Conservation (phyloP, 2,113 vertebrate species). For the Stigmatopora nigra region DNA sequence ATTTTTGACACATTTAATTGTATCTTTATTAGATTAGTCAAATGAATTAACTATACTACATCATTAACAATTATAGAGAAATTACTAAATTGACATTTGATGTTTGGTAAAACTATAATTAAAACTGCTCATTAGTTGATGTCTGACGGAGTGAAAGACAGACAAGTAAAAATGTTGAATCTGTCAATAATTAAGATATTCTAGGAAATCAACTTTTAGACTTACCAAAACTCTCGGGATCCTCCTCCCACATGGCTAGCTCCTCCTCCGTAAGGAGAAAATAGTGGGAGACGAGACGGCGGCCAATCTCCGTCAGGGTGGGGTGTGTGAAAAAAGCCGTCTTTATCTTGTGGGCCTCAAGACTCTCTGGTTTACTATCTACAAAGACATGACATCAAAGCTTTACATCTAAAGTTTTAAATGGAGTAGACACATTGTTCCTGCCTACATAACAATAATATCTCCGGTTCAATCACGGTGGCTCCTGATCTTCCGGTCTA, state of each 20-base stretch:
- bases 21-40: too few relatives aligned
- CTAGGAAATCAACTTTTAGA: constrained; percentile 12
- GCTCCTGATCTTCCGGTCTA: too few relatives aligned
- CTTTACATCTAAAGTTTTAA: neutral
- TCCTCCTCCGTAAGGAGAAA: constrained; percentile 92
- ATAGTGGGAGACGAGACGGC: constrained; percentile 90
- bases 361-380: constrained; percentile 92
- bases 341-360: constrained; percentile 95
- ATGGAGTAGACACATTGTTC: neutral
- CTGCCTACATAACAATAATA: too few relatives aligned
- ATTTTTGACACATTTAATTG: too few relatives aligned
- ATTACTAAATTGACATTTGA: neutral
- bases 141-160: neutral
- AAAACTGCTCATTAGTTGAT: neutral
- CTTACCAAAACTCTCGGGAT: constrained; percentile 95
- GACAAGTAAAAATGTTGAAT: neutral
- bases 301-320: constrained; percentile 89
- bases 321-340: constrained; percentile 89
- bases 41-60: too few relatives aligned
- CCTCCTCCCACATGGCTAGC: constrained; percentile 95
- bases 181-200: constrained; percentile 2
- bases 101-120: neutral
- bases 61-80: neutral
- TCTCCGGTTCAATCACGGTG: too few relatives aligned
- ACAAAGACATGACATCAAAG: constrained; percentile 10